Evolutionary conservation across 2,888 invertebrate genomes (phyloP).

Genomic region (Emmelina monodactyla): DNA sequence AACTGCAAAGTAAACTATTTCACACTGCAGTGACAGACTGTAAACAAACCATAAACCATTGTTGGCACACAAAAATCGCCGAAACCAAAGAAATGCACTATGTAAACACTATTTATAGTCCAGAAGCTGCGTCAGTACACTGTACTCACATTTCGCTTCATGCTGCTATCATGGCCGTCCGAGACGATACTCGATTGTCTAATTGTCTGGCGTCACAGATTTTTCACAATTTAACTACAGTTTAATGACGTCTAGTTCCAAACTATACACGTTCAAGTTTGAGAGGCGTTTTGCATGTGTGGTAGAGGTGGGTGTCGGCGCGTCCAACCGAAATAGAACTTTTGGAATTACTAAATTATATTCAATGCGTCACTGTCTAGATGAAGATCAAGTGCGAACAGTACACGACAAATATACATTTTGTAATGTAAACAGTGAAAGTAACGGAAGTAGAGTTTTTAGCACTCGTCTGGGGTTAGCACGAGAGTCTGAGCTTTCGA

Average conservation of each 20-base stretch:
- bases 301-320: constrained; percentile 44
- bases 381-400: constrained; percentile 49
- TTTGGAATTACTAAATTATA: constrained; percentile 62
- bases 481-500: no score
- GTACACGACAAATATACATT: constrained; percentile 10
- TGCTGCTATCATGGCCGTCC: constrained; percentile 21
- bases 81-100: no score
- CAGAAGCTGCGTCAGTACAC: no score
- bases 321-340: constrained; percentile 54
- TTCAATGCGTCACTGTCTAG: constrained; percentile 48
- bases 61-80: no score
- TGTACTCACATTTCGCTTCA: constrained; percentile 62
- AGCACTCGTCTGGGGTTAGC: no score
- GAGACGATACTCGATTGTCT: neutral
- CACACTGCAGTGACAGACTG: no score
- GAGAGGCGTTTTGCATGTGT: constrained; percentile 38
- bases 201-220: neutral
- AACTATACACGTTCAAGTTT: constrained; percentile 39
- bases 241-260: constrained; percentile 32
- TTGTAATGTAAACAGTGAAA: neutral
- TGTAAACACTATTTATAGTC: no score
- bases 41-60: no score
- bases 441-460: neutral
- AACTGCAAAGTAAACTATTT: no score
- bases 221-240: neutral